Conservation (phyloP, 64 coral and sea anemone genomes). For the Actinia tenebrosa region DNA sequence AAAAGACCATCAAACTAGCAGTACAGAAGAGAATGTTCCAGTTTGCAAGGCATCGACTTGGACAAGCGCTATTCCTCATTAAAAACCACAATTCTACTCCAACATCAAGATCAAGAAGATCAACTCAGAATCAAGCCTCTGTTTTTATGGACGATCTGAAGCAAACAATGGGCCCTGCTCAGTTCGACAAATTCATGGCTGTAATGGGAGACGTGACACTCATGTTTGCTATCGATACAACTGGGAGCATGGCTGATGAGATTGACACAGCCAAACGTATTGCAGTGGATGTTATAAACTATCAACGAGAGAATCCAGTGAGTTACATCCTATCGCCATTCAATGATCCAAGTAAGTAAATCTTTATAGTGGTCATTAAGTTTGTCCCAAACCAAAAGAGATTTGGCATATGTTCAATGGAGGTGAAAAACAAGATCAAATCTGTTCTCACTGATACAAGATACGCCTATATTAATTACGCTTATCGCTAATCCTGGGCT, state of each 20-base stretch:
- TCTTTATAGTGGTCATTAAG: background rate
- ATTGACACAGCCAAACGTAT: conserved; percentile 34
- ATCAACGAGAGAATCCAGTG: conserved; percentile 25
- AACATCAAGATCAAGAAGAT: background rate
- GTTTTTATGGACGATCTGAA: conserved; percentile 3
- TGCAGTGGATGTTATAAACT: conserved; percentile 30
- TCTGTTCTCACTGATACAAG: too few species aligned
- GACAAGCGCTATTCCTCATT: conserved; percentile 7
- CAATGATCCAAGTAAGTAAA: conserved; percentile 33
- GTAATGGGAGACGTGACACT: conserved; percentile 29
- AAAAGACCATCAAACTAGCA: conserved; percentile 6
- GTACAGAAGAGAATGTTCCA: conserved; percentile 6
- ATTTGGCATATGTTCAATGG: too few species aligned
- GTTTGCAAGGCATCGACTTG: conserved; percentile 11
- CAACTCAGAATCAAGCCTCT: conserved; percentile 3
- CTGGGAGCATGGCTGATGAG: conserved; percentile 36
- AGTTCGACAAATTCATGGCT: conserved; percentile 38
- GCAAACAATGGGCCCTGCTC: background rate
- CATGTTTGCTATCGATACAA: conserved; percentile 31
- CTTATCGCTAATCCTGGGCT: too few species aligned
- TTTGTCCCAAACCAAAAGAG: background rate
- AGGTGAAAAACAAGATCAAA: too few species aligned
- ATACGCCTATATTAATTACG: too few species aligned
- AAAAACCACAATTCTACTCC: background rate
- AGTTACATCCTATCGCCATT: conserved; percentile 37